phyloP scores from a whole-genome alignment of 2,888 invertebrate genomes.

The Lithophane socia region DNA sequence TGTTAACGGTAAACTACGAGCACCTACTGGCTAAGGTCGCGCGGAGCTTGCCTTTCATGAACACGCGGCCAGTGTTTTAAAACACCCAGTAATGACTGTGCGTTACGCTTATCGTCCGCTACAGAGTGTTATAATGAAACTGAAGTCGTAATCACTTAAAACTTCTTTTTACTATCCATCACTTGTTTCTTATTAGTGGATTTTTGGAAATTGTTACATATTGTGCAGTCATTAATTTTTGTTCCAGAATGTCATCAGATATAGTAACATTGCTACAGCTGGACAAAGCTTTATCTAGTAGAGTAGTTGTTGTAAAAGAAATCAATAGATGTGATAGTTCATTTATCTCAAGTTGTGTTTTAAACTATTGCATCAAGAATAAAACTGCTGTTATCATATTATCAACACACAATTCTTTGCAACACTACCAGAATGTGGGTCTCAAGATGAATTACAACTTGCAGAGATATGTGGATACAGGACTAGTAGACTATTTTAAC shows the following conservation, averaged over 20 bases:
- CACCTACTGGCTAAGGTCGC: slow-evolving; percentile 63
- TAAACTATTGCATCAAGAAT: slow-evolving; percentile 91
- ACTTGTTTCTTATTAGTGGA: not conserved
- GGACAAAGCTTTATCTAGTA: slow-evolving; percentile 89
- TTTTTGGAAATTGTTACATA: slow-evolving; percentile 13
- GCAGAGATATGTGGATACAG: slow-evolving; percentile 83
- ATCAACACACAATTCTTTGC: slow-evolving; percentile 92
- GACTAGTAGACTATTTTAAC: slow-evolving; percentile 78
- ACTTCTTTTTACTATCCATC: not conserved
- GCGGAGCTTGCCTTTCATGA: slow-evolving; percentile 60
- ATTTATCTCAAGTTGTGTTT: slow-evolving; percentile 92
- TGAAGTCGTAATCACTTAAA: slow-evolving; percentile 23
- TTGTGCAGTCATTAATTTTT: slow-evolving; percentile 39
- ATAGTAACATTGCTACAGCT: slow-evolving; percentile 92
- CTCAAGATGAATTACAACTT: slow-evolving; percentile 94
- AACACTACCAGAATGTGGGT: slow-evolving; percentile 94
- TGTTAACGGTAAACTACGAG: slow-evolving; percentile 65
- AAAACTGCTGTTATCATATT: slow-evolving; percentile 91
- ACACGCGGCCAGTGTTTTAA: slow-evolving; percentile 62
- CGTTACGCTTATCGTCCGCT: slow-evolving; percentile 67
- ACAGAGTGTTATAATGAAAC: slow-evolving; percentile 41
- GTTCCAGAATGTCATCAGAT: slow-evolving; percentile 91
- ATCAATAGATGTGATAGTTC: slow-evolving; percentile 93
- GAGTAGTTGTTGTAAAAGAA: slow-evolving; percentile 92
- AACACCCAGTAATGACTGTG: slow-evolving; percentile 61